Evolutionary conservation across 2,797 vertebrate species (phyloP).

Genomic region (Stomatorhinus walkeri): DNA sequence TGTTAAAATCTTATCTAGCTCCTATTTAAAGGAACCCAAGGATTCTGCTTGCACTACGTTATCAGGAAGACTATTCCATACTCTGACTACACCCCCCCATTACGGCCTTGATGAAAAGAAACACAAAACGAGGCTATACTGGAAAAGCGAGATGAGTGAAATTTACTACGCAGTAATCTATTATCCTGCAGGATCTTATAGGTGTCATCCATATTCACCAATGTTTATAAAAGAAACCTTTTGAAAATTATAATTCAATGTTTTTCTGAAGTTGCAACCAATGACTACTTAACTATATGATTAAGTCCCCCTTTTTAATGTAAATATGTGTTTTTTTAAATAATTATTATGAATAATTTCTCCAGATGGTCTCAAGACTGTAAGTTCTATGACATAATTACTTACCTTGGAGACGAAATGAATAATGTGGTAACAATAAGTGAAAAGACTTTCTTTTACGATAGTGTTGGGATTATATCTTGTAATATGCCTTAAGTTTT

Average conservation of each 20-base stretch:
- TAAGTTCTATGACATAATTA: neutral
- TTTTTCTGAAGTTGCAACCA: neutral
- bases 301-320: neutral
- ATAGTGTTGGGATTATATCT: neutral
- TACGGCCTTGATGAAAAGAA: neutral
- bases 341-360: neutral
- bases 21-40: no score
- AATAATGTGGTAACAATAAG: neutral
- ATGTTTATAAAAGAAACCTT: neutral
- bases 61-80: no score
- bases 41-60: no score
- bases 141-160: neutral
- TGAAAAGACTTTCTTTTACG: neutral
- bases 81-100: neutral
- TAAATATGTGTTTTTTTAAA: neutral
- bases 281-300: neutral
- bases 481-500: neutral
- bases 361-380: neutral
- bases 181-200: neutral
- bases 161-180: neutral
- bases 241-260: neutral
- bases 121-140: neutral
- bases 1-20: no score
- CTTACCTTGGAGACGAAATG: neutral
- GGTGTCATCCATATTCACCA: neutral